Evolutionary conservation across 2,797 vertebrate species (phyloP).

Genomic region (Scleropages formosus): DNA sequence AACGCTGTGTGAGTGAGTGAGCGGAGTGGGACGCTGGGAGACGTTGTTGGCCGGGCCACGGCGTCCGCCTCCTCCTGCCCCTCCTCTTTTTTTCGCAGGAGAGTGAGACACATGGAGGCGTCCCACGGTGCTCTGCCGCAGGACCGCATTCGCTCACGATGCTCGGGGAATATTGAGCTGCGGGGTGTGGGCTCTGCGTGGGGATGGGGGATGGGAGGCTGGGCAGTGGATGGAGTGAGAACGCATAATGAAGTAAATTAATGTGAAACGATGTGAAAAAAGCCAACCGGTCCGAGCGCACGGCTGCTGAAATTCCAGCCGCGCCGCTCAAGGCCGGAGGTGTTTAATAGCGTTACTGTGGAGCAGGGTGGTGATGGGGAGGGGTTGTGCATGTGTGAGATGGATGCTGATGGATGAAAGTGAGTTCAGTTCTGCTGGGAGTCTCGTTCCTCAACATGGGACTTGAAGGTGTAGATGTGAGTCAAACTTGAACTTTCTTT

Average conservation of each 20-base stretch:
- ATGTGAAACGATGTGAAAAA: not conserved
- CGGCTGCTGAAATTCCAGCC: not conserved
- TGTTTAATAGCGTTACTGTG: not conserved
- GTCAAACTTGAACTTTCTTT: not conserved
- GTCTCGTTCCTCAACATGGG: not conserved
- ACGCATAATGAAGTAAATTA: not conserved
- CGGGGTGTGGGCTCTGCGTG: no score
- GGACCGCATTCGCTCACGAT: not conserved
- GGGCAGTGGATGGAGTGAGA: not conserved
- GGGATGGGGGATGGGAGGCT: not conserved
- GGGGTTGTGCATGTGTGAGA: not conserved
- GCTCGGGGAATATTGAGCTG: not conserved
- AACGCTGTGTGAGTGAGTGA: not conserved
- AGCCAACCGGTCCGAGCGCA: not conserved
- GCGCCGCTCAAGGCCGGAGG: not conserved
- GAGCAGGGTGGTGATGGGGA: not conserved
- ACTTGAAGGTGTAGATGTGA: not conserved
- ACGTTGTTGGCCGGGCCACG: not conserved
- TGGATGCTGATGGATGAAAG: constrained; percentile 18
- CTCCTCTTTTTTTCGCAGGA: no score
- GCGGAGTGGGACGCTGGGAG: not conserved
- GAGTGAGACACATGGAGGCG: not conserved
- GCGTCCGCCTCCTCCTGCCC: no score
- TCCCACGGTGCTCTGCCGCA: not conserved
- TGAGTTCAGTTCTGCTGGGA: not conserved